phyloP scores from a whole-genome alignment of 2,113 vertebrate genomes.

The Plecturocebus donacophilus region DNA sequence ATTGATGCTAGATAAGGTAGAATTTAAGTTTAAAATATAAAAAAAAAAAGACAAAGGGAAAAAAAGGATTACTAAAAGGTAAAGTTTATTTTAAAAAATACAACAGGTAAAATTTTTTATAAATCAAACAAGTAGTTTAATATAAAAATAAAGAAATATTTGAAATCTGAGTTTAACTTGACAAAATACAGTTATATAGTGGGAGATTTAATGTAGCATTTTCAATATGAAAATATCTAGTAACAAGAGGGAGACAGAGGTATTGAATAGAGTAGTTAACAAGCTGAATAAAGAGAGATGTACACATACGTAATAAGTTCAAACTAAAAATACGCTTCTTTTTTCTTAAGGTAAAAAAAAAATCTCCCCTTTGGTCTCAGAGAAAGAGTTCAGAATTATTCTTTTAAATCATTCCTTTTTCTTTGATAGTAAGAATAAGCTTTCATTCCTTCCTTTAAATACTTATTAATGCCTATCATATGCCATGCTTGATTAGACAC shows the following conservation, averaged over 20 bases:
- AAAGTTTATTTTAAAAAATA: not conserved
- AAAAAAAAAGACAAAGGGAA: not conserved
- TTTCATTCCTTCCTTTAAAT: not conserved
- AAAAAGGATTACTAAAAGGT: not conserved
- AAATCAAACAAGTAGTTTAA: not conserved
- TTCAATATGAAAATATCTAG: not conserved
- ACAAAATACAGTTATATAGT: not conserved
- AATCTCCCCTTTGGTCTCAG: not conserved
- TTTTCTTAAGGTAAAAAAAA: not conserved
- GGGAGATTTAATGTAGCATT: not conserved
- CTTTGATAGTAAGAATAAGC: not conserved
- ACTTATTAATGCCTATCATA: not conserved
- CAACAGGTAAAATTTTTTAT: not conserved
- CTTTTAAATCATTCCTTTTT: not conserved
- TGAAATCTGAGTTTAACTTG: not conserved
- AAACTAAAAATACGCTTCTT: not conserved
- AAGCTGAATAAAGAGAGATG: not conserved
- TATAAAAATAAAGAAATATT: not conserved
- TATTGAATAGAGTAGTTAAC: not conserved
- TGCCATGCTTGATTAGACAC: not conserved
- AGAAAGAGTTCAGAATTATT: not conserved
- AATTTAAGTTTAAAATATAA: constrained; percentile 20
- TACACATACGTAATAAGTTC: not conserved
- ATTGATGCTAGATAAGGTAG: not conserved
- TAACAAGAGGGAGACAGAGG: not conserved